A percentile compares a stretch with the other conserved stretches of the same genome.
phyloP scores from a whole-genome alignment of 2,888 invertebrate genomes.

The Sipunculus nudus region DNA sequence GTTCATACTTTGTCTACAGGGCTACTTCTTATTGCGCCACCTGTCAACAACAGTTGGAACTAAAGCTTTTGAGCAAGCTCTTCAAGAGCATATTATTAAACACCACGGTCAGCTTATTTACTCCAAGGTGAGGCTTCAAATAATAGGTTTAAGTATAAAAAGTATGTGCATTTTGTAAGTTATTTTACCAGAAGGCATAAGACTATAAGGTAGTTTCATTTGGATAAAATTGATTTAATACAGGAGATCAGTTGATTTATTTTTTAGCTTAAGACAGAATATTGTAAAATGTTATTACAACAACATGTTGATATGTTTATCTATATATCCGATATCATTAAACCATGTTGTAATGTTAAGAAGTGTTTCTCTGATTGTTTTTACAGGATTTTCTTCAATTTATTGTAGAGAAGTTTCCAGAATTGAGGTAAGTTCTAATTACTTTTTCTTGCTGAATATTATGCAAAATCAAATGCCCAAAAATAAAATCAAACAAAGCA shows the following conservation, averaged over 20 bases:
- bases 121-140: slow-evolving; percentile 59
- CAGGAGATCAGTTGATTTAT: no score
- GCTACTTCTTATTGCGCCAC: slow-evolving; percentile 64
- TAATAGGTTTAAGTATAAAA: no score
- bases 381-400: slow-evolving; percentile 57
- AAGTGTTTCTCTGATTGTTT: neutral
- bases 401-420: slow-evolving; percentile 49
- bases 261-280: neutral
- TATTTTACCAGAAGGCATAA: neutral
- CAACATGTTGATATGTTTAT: no score
- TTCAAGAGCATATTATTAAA: slow-evolving; percentile 51
- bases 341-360: neutral
- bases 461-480: neutral
- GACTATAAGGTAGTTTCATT: no score
- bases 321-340: neutral
- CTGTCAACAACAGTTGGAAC: slow-evolving; percentile 57
- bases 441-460: neutral
- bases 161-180: neutral
- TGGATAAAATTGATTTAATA: no score
- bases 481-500: no score
- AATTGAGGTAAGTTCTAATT: slow-evolving; percentile 43
- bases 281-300: neutral
- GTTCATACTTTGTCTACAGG: no score
- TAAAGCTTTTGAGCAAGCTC: slow-evolving; percentile 51
- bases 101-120: slow-evolving; percentile 62